These are phyloP conservation scores for Cryptocephalus primarius DNA, from an alignment of 2,888 invertebrate genomes.

Conservation along the genomic window DNA sequence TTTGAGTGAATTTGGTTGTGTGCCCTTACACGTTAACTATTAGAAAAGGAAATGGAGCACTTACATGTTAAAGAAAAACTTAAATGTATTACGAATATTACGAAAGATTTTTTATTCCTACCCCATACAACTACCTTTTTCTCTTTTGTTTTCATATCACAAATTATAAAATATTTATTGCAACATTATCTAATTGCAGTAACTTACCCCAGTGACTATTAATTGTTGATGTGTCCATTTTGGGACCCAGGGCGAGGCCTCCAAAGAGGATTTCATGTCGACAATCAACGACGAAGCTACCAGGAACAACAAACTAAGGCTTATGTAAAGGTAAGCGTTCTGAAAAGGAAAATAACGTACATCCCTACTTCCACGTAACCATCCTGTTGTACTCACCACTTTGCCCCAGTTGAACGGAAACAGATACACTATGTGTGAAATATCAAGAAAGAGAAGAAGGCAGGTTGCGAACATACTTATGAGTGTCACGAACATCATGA, in stretches of 20 bases:
- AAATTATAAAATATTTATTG: too few species aligned
- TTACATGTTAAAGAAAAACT: too few species aligned
- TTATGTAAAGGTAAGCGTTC: conserved; percentile 64
- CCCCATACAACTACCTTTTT: too few species aligned
- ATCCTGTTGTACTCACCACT: conserved; percentile 47
- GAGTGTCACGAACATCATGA: conserved; percentile 68
- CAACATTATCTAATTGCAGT: too few species aligned
- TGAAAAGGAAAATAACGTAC: conserved; percentile 29
- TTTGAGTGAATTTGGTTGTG: too few species aligned
- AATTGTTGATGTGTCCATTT: conserved; percentile 62
- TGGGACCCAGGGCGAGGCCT: conserved; percentile 57
- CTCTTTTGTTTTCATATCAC: too few species aligned
- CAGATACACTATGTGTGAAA: conserved; percentile 65
- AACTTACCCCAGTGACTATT: conserved; percentile 51
- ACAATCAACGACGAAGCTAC: conserved; percentile 58
- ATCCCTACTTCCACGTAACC: not conserved
- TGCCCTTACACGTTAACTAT: too few species aligned
- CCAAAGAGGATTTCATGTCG: conserved; percentile 55
- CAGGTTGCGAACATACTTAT: conserved; percentile 64
- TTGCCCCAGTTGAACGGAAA: conserved; percentile 72
- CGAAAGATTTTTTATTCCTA: too few species aligned
- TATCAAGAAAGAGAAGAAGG: conserved; percentile 66
- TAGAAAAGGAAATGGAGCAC: too few species aligned
- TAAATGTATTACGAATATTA: too few species aligned
- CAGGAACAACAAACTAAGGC: conserved; percentile 60